These are phyloP conservation scores for Aricia agestis DNA, from an alignment of 1,140 invertebrate genomes.

Conservation along the genomic window DNA sequence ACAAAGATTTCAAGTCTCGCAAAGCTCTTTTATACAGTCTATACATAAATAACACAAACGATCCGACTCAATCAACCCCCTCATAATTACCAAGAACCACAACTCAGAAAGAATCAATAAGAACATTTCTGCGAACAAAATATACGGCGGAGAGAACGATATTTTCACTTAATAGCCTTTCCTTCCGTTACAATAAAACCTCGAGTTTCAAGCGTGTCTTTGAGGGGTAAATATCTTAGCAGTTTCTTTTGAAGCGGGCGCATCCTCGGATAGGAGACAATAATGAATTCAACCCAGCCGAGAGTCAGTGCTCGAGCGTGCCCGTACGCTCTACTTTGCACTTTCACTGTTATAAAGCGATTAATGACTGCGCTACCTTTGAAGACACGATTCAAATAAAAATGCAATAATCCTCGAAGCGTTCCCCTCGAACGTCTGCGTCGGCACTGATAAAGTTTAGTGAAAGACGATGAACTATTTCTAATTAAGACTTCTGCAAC, in stretches of 20 bases:
- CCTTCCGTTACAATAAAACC: slow-evolving; percentile 8
- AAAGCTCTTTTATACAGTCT: not conserved
- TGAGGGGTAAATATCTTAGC: slow-evolving; percentile 13
- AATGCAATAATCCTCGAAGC: slow-evolving; percentile 24
- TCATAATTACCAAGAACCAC: not conserved
- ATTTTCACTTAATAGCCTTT: slow-evolving; percentile 1
- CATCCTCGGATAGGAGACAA: slow-evolving; percentile 38
- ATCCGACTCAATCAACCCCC: not conserved
- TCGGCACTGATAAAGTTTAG: slow-evolving; percentile 6
- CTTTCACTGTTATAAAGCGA: slow-evolving; percentile 58
- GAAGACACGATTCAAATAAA: slow-evolving; percentile 46
- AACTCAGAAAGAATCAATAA: slow-evolving; percentile 1
- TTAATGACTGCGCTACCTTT: slow-evolving; percentile 54
- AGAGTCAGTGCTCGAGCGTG: slow-evolving; percentile 42
- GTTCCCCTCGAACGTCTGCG: slow-evolving; percentile 5
- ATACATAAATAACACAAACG: not conserved
- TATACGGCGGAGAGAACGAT: not conserved
- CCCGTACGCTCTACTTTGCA: slow-evolving; percentile 56
- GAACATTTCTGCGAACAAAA: not conserved
- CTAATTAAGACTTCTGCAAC: slow-evolving; percentile 15
- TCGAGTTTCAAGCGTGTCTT: slow-evolving; percentile 8
- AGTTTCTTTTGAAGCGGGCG: slow-evolving; percentile 1
- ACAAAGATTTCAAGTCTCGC: too few relatives aligned
- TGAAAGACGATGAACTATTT: slow-evolving; percentile 12
- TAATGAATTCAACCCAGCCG: slow-evolving; percentile 60